Evolutionary conservation across 2,888 invertebrate genomes (phyloP), one percentile per base, ranked within the genome.

Genomic region (Drosophila aldrichi): DNA sequence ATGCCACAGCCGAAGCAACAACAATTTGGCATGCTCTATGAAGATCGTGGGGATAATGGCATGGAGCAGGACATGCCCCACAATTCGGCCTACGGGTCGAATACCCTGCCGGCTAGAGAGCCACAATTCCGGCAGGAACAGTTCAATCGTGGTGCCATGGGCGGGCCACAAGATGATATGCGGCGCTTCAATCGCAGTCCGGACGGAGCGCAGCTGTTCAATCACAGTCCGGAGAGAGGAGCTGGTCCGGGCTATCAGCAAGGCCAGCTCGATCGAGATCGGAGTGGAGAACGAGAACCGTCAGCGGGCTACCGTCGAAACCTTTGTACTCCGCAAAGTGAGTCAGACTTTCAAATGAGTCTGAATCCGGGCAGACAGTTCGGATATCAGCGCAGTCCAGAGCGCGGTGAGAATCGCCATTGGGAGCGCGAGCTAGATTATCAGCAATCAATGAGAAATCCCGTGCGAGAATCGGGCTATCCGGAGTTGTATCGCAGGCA

Each of bases 141-240:
- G 1, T 66, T 36, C 20, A 36, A 29, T n/a, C 20, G 25, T 22
- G 16, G 46, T 16, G 9, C 20, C 3, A 2, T 65, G 46, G 9
- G 8, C 14, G 20, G 12, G 12, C 65, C 51, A 3, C 20, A 32
- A 10, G 38, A 20, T 32, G 36, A 34, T 52, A 0, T 20, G 2
- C 29, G 38, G 7, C 29, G 9, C 14, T 68, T 43, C 18, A 57
- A 68, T 38, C 25, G 38, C 18, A 40, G 58, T 20, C 43, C 61
- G 25, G n/a, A 34, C 41, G 12, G 38, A 25, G 2, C 25, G 3
- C n/a, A 43, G 22, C n/a, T 36, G 22, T 43, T 43, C 22, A 36
- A 44, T 18, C 18, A 1, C 8, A 48, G 46, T 46, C 36, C 58
- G 7, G 46, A 46, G 16, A 8, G 34, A n/a, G 3, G 55, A 14